Conservation (phyloP, 2,888 invertebrate species). For the Nysson spinosus region DNA sequence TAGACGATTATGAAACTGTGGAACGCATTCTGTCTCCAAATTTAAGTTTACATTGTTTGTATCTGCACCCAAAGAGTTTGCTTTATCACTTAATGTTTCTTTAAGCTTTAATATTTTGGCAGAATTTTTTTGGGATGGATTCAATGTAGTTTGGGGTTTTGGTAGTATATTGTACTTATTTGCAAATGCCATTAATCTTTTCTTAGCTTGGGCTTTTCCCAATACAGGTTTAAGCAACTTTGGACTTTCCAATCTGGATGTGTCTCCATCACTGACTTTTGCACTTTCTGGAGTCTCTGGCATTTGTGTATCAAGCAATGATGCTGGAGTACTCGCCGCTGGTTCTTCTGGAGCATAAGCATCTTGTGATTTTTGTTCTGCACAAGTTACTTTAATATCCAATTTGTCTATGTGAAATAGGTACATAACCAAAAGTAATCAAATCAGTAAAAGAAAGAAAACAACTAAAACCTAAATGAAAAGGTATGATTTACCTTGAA, state of each 20-base stretch:
- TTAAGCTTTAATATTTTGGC: slow-evolving; percentile 33
- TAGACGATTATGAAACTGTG: slow-evolving; percentile 30
- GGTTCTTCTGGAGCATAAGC: slow-evolving; percentile 54
- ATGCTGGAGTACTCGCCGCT: slow-evolving; percentile 48
- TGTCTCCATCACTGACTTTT: slow-evolving; percentile 63
- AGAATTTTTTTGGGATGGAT: slow-evolving; percentile 26
- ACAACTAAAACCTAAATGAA: not conserved
- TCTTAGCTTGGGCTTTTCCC: slow-evolving; percentile 75
- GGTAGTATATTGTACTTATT: slow-evolving; percentile 69
- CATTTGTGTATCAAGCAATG: slow-evolving; percentile 62
- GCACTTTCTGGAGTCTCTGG: slow-evolving; percentile 68
- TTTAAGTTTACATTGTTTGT: slow-evolving; percentile 50
- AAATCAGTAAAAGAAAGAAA: not conserved
- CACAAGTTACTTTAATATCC: slow-evolving; percentile 24
- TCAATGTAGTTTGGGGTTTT: slow-evolving; percentile 57
- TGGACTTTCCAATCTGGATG: slow-evolving; percentile 65
- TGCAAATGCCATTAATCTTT: slow-evolving; percentile 75
- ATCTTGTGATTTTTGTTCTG: slow-evolving; percentile 47
- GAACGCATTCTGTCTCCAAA: slow-evolving; percentile 40
- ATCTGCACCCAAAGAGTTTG: slow-evolving; percentile 36
- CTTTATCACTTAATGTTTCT: slow-evolving; percentile 28
- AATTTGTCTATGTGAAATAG: slow-evolving; percentile 19
- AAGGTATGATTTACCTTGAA: slow-evolving; percentile 28
- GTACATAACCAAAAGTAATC: not conserved
- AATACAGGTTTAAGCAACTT: slow-evolving; percentile 72